Evolutionary conservation across 2,113 vertebrate species (phyloP).

Genomic region (Delphinus delphis): DNA sequence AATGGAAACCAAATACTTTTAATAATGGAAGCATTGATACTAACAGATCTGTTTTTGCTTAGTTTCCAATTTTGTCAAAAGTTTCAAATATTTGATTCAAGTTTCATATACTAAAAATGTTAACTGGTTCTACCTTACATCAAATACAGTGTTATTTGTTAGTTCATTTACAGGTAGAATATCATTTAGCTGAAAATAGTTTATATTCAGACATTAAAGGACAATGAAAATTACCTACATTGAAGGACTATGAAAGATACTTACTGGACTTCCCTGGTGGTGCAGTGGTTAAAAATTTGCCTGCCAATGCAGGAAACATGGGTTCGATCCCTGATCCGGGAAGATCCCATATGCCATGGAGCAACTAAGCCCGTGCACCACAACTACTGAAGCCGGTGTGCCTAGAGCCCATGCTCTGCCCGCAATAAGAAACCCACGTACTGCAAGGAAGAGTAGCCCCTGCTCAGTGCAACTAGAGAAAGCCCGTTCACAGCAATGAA

Average conservation of each 20-base stretch:
- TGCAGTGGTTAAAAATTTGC: no score
- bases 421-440: no score
- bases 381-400: no score
- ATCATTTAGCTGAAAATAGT: constrained; percentile 41
- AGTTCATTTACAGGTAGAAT: neutral
- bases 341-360: no score
- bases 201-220: neutral
- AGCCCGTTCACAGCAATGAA: no score
- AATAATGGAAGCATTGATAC: neutral
- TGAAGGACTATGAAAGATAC: neutral
- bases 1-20: neutral
- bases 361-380: no score
- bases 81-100: neutral
- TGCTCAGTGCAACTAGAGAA: no score
- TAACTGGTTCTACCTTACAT: neutral
- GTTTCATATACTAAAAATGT: neutral
- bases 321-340: no score
- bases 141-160: neutral
- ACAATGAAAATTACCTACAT: neutral
- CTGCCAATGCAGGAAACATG: no score
- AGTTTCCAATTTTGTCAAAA: neutral
- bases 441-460: no score
- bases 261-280: no score
- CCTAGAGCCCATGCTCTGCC: no score
- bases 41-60: neutral